phyloP scores from a whole-genome alignment of 2,888 invertebrate species.

The Metacarcinus magister region DNA sequence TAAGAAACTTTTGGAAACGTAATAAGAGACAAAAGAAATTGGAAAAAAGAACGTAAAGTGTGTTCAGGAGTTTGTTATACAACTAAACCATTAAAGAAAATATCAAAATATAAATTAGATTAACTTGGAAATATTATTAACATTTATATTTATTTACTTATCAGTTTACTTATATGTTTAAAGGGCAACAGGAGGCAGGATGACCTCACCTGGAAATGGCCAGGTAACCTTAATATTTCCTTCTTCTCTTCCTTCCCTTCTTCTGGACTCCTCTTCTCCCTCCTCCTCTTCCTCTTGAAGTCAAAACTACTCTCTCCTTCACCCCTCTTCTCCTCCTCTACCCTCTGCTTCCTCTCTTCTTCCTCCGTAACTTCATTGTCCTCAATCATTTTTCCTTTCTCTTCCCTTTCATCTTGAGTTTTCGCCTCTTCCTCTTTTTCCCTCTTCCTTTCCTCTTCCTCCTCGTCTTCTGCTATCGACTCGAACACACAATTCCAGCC shows the following conservation, averaged over 20 bases:
- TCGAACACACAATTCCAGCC: conserved; percentile 68
- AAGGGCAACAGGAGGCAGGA: neutral
- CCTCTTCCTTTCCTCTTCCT: neutral
- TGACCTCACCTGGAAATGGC: conserved; percentile 47
- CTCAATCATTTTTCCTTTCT: neutral
- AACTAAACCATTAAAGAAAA: neutral
- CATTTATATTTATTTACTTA: neutral
- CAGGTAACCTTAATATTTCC: conserved; percentile 30
- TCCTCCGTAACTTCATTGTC: neutral
- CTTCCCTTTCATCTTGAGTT: neutral
- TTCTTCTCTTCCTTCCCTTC: conserved; percentile 12
- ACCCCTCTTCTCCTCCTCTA: neutral
- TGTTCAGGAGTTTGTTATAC: neutral
- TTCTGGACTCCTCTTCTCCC: neutral
- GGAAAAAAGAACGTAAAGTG: neutral
- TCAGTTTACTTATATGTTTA: neutral
- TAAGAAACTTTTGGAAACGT: no score
- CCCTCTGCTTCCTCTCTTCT: neutral
- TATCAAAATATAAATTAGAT: neutral
- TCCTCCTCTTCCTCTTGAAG: conserved; percentile 12
- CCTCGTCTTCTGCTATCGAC: conserved; percentile 5
- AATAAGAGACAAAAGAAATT: neutral
- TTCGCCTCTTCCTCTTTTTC: neutral
- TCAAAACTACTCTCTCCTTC: neutral
- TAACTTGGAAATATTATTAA: neutral